These are phyloP conservation scores for Eubasilissa splendida DNA, from an alignment of 2,888 invertebrate genomes.

Conservation along the genomic window DNA sequence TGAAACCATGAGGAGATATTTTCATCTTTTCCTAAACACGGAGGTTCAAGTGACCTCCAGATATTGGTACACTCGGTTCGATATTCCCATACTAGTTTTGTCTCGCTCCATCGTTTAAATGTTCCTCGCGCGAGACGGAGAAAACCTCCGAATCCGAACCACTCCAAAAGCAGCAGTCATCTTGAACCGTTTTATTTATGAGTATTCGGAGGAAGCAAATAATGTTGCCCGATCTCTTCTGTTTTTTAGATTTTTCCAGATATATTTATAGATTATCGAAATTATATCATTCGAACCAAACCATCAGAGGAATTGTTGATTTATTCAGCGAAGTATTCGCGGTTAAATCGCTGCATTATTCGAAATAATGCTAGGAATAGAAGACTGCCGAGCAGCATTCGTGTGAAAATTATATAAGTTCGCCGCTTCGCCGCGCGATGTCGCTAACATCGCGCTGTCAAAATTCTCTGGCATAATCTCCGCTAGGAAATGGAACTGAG, in stretches of 20 bases:
- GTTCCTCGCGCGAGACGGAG: constrained; percentile 31
- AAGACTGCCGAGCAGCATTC: constrained; percentile 33
- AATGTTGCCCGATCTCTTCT: constrained; percentile 31
- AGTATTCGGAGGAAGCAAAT: constrained; percentile 48
- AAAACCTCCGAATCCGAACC: constrained; percentile 36
- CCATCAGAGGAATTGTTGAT: neutral
- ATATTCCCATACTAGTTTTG: constrained; percentile 35
- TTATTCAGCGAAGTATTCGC: neutral
- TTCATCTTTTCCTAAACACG: constrained; percentile 55
- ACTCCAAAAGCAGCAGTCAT: constrained; percentile 20
- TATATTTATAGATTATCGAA: neutral
- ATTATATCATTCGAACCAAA: neutral
- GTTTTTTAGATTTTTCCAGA: constrained; percentile 3
- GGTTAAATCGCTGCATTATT: neutral
- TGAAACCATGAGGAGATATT: constrained; percentile 46
- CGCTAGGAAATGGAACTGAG: constrained; percentile 40
- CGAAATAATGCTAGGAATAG: neutral
- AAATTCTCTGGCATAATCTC: constrained; percentile 48
- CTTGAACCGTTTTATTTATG: constrained; percentile 54
- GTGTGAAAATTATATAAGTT: constrained; percentile 51
- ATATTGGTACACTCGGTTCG: constrained; percentile 44
- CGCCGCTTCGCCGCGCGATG: constrained; percentile 52
- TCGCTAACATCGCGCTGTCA: constrained; percentile 49
- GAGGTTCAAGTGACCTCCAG: constrained; percentile 57
- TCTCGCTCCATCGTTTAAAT: constrained; percentile 30